phyloP scores from a whole-genome alignment of 2,888 invertebrate species.

The Tachina grossa region DNA sequence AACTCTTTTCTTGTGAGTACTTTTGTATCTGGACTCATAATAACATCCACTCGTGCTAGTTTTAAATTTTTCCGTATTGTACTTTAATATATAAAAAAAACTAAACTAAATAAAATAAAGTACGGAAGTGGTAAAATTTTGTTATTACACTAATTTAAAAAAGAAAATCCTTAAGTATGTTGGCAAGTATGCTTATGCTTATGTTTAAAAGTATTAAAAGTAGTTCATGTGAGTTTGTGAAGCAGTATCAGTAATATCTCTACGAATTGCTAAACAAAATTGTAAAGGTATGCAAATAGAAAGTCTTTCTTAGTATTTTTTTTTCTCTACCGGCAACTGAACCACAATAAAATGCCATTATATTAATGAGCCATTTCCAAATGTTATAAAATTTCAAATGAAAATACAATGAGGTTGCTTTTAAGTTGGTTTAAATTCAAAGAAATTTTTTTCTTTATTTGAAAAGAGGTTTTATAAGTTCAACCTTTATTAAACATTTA shows the following conservation, averaged over 20 bases:
- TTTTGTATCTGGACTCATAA: background rate
- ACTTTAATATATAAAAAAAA: constrained; percentile 20
- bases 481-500: background rate
- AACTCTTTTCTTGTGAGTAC: background rate
- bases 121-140: constrained; percentile 56
- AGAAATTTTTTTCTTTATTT: background rate
- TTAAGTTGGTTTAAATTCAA: constrained; percentile 2
- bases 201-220: background rate
- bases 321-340: constrained; percentile 23
- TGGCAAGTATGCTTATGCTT: constrained; percentile 27
- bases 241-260: background rate
- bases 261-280: background rate
- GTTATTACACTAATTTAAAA: constrained; percentile 53
- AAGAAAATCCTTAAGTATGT: constrained; percentile 35
- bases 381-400: constrained; percentile 44
- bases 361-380: constrained; percentile 53
- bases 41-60: background rate
- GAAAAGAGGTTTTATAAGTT: constrained; percentile 4
- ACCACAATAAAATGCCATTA: constrained; percentile 52
- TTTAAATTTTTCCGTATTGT: constrained; percentile 9
- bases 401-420: constrained; percentile 30
- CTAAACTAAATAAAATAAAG: constrained; percentile 17
- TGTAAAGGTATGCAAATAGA: constrained; percentile 34
- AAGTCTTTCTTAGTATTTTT: constrained; percentile 6
- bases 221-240: background rate